Evolutionary conservation across 2,888 invertebrate species (phyloP), one percentile per base, ranked within the genome.

Genomic region (Cancer borealis): DNA sequence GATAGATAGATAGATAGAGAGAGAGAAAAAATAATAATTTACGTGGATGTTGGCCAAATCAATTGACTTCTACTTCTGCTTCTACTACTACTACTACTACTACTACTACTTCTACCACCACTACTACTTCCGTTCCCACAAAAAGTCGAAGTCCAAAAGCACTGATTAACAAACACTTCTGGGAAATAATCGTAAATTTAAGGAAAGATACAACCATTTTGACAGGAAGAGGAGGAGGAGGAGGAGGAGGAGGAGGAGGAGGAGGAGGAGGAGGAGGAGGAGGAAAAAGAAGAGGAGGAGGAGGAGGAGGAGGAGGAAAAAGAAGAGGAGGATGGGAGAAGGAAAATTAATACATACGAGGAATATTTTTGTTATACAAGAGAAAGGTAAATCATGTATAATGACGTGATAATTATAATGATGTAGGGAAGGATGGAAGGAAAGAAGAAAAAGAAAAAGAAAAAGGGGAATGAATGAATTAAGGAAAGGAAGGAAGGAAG

Each of bases 1-100:
- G 66, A 66, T 17, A 66, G 66, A 66, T 17, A 66, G 66, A 66
- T n/a, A 66, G 66, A 66, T n/a, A 66, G 66, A 66, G 66, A 66
- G 66, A 66, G 66, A 66, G 66, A 21, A n/a, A 66, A n/a, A 66
- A 5, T 2, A 1, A 17, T 66, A 0, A n/a, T 21, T 66, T n/a
- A 66, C n/a, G 66, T 66, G 14, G 14, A 66, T 66, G 17, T 21
- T 66, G 21, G 60, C 60, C 12, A 66, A 66, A 66, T 66, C 0
- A 12, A 66, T 17, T 66, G 17, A 17, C 12, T 21, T 4, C 17
- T 17, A 66, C 60, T 66, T 8, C 60, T 66, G 0, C 21, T 66
- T 8, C 60, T 21, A 66, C 60, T 66, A 66, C 49, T 49, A 66
- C 14, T 66, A 66, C 60, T 21, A 66, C 21, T 66, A 66, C 21